These are phyloP conservation scores for Polypedilum pembai DNA, from an alignment of 1,140 invertebrate species.

Conservation along the genomic window DNA sequence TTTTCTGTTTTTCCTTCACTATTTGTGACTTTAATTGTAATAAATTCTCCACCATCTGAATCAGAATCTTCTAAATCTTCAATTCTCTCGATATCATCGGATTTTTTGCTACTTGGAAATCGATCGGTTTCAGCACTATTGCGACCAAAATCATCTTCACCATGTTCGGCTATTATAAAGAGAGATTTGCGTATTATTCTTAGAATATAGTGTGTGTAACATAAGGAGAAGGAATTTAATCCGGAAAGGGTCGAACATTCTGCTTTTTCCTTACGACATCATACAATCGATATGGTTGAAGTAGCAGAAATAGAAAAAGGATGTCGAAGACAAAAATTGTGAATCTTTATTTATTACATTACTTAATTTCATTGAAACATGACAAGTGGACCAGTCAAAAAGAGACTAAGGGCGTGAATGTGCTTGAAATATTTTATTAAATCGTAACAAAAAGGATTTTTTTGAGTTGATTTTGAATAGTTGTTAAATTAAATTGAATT, in stretches of 20 bases:
- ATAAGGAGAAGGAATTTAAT: not conserved
- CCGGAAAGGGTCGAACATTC: not conserved
- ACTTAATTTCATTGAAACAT: not conserved
- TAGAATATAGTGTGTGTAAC: not conserved
- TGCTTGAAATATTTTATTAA: no score
- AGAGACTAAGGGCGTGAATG: no score
- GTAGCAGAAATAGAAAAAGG: not conserved
- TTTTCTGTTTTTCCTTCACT: not conserved
- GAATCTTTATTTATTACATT: slow-evolving; percentile 6
- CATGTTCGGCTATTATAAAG: not conserved
- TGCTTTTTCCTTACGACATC: not conserved
- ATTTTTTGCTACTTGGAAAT: not conserved
- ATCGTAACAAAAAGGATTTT: no score
- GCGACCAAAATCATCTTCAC: not conserved
- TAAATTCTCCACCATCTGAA: slow-evolving; percentile 11
- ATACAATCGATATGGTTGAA: not conserved
- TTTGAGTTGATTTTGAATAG: no score
- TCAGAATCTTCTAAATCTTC: not conserved
- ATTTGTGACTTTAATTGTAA: slow-evolving; percentile 23
- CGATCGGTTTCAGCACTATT: not conserved
- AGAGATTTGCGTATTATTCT: not conserved
- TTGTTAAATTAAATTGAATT: no score
- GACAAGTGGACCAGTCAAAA: no score
- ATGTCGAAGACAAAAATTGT: not conserved
- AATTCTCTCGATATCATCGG: not conserved